These are phyloP conservation scores for Sebastiscus tertius DNA, from an alignment of 2,797 vertebrate species.

Conservation along the genomic window DNA sequence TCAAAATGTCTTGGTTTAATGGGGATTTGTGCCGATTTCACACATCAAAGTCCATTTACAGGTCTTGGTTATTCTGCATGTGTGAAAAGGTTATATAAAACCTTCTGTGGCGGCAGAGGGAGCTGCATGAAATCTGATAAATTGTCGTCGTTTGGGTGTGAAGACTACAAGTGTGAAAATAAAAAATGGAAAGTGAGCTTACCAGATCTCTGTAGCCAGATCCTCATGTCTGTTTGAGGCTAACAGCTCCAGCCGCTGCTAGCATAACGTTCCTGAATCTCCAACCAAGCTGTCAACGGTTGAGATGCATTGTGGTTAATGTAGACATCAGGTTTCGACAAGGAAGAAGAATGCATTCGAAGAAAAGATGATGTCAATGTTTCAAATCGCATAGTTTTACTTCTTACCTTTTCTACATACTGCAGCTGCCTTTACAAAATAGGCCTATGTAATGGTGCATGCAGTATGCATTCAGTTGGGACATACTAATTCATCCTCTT, in stretches of 20 bases:
- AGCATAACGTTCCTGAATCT: neutral
- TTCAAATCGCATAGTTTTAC: rapidly evolving
- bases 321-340: neutral
- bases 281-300: neutral
- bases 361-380: neutral
- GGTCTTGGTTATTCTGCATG: neutral
- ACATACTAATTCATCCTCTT: too few species aligned
- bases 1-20: neutral
- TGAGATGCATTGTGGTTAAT: neutral
- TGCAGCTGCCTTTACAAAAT: too few species aligned
- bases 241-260: neutral
- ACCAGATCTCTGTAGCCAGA: neutral
- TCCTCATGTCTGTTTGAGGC: neutral
- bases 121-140: neutral
- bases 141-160: neutral
- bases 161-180: neutral
- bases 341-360: neutral
- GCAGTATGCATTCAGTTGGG: too few species aligned
- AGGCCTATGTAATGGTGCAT: too few species aligned
- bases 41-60: neutral
- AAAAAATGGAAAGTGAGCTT: neutral
- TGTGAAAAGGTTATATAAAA: neutral
- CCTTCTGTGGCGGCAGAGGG: too few species aligned
- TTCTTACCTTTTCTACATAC: too few species aligned
- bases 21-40: neutral